Evolutionary conservation across 2,113 vertebrate genomes (phyloP), one percentile per base, ranked within the genome.

Genomic region (Sinocyclocheilus grahami): DNA sequence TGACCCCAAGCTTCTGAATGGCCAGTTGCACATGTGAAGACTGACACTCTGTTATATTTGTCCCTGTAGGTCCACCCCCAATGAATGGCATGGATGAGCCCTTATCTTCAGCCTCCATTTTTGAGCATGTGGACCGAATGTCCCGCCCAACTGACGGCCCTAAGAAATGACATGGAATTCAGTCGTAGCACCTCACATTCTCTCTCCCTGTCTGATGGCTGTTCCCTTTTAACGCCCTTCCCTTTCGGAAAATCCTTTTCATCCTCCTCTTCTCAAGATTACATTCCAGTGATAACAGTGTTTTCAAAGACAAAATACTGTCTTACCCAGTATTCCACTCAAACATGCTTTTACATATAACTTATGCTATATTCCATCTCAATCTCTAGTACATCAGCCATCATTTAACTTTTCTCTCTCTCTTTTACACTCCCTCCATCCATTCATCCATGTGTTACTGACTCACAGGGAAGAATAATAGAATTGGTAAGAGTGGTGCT

Each of bases 71-170:
- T 83, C 95, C 96, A 83, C 96, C 96, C 0, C 94, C 95, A 9
- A 87, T 92, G 76, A 94, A 93, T 37, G 92, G 94, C 12, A 91
- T 94, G 30, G 94, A 93, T 0, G 97, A 98, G 79, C 97, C 96
- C 86, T 95, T 95, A 65, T 97, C 97, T 0, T 98, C 98, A 0
- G 97, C 97, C 30, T 96, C 97, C 78, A 98, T 99, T 90, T 99
- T 99, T 0, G 97, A 99, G 78, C 98, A 99, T 0, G 98, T 99
- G 71, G 98, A 99, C 79, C 94, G 98, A 85, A 94, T 98, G 91
- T 96, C 98, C 0, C 96, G 97, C 0, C 92, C 95, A 55, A 92
- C 95, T 0, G 98, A 99, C 6, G 95, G 95, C 37, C 95, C 96
- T 88, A 74, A 87, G 42, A 84, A 48, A 87, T 71, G 7, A 82